Evolutionary conservation across 2,888 invertebrate species (phyloP), one percentile per base, ranked within the genome.

Genomic region (Galerucella nymphaeae): DNA sequence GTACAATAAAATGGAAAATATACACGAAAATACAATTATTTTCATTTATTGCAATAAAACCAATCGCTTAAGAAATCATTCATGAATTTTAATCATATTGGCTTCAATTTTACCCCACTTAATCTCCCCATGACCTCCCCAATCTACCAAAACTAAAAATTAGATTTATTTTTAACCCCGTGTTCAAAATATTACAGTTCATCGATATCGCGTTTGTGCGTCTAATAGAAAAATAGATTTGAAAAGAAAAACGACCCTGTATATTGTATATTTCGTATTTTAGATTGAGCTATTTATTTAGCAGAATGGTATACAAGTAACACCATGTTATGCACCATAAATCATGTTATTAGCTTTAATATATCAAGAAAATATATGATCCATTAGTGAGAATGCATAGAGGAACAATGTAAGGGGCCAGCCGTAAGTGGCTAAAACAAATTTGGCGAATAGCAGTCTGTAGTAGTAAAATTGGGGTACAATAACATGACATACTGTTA

Each of bases 401-500:
- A 69, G 23, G 65, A 63, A 53, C 64, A 63, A 50, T 42, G 59
- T 42, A 69, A n/a, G 73, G 66, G 71, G 71, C 65, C 67, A 63
- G 71, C 63, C 71, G 13, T 59, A 64, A 75, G 75, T 67, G 73
- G 70, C 73, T 70, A 72, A 62, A 74, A 74, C 74, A 68, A 75
- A 69, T 73, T 77, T 68, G 67, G 73, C 74, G 65, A 65, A 71
- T 70, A 48, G 55, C 58, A 68, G 63, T 78, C 80, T 80, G 4
- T 23, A 78, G 81, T 83, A 77, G 72, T 80, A 78, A 77, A 82
- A 82, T 78, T 80, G 80, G 79, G 77, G 79, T 79, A 78, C 77
- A 81, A 81, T 81, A 81, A 80, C 80, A 83, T 83, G 83, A 83
- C 83, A 83, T 82, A 82, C 82, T 82, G 82, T 84, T 86, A 85